A percentile compares a stretch with the other conserved stretches of the same genome.
Evolutionary conservation across 2,888 invertebrate species (phyloP).

Genomic region (Chaetoderma sp.): DNA sequence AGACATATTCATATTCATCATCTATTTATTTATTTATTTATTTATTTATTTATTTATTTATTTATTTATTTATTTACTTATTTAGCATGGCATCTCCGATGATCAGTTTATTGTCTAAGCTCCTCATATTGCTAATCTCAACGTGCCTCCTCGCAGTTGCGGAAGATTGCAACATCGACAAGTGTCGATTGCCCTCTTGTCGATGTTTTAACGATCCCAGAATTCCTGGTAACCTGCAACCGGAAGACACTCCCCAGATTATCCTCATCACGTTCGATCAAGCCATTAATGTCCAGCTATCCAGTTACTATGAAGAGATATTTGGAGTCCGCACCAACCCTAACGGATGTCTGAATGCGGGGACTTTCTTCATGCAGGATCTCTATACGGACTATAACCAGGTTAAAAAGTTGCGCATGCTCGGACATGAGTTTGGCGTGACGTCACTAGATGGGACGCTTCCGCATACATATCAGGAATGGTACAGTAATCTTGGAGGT

Average conservation of each 20-base stretch:
- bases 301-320: no score
- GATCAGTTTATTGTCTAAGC: no score
- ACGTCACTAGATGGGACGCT: constrained; percentile 38
- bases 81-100: no score
- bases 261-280: constrained; percentile 47
- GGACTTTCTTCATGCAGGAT: constrained; percentile 46
- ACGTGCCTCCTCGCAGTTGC: no score
- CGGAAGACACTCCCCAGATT: constrained; percentile 44
- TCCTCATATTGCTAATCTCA: no score
- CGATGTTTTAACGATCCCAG: constrained; percentile 42
- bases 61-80: no score
- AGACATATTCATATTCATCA: no score
- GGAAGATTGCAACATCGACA: no score
- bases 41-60: no score
- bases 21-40: no score
- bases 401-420: constrained; percentile 34
- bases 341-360: constrained; percentile 43
- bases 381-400: constrained; percentile 35
- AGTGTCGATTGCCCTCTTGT: constrained; percentile 42
- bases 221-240: constrained; percentile 32
- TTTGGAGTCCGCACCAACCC: constrained; percentile 39
- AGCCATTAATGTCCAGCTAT: constrained; percentile 39
- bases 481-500: constrained; percentile 41
- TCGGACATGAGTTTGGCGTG: constrained; percentile 48
- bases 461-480: constrained; percentile 33